Percentiles rank a stretch among this genome's conserved stretches.
Evolutionary conservation across 2,113 vertebrate species (phyloP).

Genomic region (Azemiops feae): DNA sequence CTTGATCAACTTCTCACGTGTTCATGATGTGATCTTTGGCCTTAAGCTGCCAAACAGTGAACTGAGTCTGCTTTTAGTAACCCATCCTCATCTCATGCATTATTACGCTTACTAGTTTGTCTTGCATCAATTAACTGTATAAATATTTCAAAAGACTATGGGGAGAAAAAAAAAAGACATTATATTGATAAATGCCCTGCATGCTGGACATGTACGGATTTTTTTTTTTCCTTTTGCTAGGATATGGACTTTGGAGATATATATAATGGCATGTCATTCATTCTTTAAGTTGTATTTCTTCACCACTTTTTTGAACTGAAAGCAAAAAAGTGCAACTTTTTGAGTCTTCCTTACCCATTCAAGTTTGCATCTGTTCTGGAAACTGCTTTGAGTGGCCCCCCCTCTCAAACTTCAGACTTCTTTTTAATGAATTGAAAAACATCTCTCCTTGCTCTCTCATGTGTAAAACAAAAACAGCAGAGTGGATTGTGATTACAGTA

Average conservation of each 20-base stretch:
- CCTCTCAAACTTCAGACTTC: constrained; percentile 75
- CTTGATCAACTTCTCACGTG: constrained; percentile 77
- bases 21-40: constrained; percentile 78
- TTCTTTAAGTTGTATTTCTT: constrained; percentile 79
- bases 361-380: constrained; percentile 80
- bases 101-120: constrained; percentile 92
- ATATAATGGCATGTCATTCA: constrained; percentile 94
- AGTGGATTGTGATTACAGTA: constrained; percentile 76
- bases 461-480: constrained; percentile 48
- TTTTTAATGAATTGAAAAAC: constrained; percentile 82
- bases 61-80: constrained; percentile 84
- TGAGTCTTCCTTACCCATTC: constrained; percentile 75
- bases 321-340: constrained; percentile 91
- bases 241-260: constrained; percentile 87
- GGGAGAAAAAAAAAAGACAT: constrained; percentile 74
- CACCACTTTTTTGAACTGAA: constrained; percentile 93
- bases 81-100: constrained; percentile 95
- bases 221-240: constrained; percentile 81
- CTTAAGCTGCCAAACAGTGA: constrained; percentile 80
- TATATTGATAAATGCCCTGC: constrained; percentile 93
- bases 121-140: constrained; percentile 85
- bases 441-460: constrained; percentile 64
- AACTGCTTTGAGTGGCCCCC: constrained; percentile 85
- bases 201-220: constrained; percentile 99
- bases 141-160: constrained; percentile 86